phyloP scores from a whole-genome alignment of 2,888 invertebrate species.

The Meteorus cinctellus region DNA sequence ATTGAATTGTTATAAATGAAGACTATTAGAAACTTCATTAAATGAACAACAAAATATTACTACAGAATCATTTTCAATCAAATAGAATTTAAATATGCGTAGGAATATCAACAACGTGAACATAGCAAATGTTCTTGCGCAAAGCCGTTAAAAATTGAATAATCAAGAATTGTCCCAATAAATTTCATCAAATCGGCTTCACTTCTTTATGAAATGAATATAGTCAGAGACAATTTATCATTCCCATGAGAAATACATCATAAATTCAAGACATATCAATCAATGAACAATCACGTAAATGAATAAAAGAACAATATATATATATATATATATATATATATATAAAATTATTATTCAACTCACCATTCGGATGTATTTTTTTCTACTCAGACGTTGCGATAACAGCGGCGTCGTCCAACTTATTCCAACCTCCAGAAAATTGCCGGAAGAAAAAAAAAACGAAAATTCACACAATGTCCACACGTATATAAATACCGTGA shows the following conservation, averaged over 20 bases:
- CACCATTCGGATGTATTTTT: constrained; percentile 26
- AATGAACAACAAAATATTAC: no score
- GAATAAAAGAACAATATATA: background rate
- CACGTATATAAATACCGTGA: background rate
- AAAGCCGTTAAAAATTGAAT: no score
- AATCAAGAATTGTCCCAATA: no score
- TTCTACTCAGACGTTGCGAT: background rate
- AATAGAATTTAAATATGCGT: no score
- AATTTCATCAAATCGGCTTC: no score
- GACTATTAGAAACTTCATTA: no score
- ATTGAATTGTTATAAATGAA: no score
- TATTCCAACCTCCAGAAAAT: constrained; percentile 41
- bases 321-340: background rate
- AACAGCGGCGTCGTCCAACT: constrained; percentile 13
- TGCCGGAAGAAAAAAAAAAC: background rate
- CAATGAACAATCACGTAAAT: background rate
- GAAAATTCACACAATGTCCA: background rate
- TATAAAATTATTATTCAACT: constrained; percentile 5
- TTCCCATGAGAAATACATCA: background rate
- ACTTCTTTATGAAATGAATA: no score
- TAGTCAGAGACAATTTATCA: background rate
- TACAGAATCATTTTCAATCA: no score
- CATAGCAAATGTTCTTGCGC: no score
- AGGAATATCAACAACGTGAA: no score
- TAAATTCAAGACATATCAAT: background rate